Conservation (phyloP, 2,113 vertebrate genomes). For the Sisor rabdophorus region DNA sequence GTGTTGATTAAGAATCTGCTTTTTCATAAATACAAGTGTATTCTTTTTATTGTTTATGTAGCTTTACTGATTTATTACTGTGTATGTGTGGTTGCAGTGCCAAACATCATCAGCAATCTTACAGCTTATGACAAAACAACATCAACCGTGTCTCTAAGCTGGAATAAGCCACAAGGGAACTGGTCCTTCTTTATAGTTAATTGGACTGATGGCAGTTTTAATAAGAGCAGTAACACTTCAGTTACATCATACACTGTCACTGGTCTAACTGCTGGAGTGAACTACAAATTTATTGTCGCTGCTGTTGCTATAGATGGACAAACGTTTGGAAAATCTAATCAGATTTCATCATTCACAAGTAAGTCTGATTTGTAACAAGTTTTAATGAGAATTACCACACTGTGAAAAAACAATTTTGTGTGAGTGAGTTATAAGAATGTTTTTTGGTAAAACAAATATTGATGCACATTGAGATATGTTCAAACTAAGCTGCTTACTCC, state of each 20-base stretch:
- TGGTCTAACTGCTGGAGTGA: constrained; percentile 59
- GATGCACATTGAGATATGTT: too few species aligned
- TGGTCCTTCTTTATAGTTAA: background rate
- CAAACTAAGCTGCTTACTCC: too few species aligned
- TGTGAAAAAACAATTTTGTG: too few species aligned
- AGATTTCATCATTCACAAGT: constrained; percentile 66
- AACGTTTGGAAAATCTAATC: background rate
- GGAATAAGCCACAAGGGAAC: background rate
- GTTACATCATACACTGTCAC: background rate
- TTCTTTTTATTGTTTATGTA: too few species aligned
- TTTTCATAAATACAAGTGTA: too few species aligned
- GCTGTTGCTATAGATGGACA: constrained; percentile 46
- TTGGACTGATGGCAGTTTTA: rapidly evolving
- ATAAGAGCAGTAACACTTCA: rapidly evolving
- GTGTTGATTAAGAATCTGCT: too few species aligned
- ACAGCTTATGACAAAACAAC: background rate
- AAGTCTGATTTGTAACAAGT: constrained; percentile 44
- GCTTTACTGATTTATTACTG: too few species aligned
- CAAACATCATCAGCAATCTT: background rate
- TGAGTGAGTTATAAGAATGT: too few species aligned
- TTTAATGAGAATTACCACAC: too few species aligned
- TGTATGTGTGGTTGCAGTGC: background rate
- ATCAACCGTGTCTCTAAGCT: constrained; percentile 11
- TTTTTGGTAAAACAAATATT: too few species aligned
- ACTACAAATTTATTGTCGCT: constrained; percentile 60